phyloP scores from a whole-genome alignment of 2,113 vertebrate genomes.

The Sphyrna mokarran region DNA sequence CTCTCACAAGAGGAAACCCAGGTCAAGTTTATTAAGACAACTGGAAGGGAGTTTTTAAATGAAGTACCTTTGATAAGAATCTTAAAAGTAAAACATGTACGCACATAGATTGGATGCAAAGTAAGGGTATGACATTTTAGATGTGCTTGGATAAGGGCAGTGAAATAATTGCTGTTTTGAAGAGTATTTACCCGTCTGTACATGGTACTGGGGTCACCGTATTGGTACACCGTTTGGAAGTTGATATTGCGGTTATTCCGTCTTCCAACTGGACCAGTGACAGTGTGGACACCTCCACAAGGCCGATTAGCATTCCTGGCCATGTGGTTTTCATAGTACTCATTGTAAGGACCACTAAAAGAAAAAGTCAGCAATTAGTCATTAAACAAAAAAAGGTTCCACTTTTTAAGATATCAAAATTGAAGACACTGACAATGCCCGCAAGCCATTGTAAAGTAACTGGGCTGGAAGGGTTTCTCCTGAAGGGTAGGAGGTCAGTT shows the following conservation, averaged over 20 bases:
- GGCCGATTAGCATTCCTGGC: background rate
- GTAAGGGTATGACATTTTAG: background rate
- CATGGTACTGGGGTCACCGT: slow-evolving; percentile 35
- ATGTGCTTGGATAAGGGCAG: background rate
- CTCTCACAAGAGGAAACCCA: background rate
- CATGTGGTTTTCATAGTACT: background rate
- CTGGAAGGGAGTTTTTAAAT: background rate
- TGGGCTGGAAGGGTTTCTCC: too few relatives aligned
- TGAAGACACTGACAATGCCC: too few relatives aligned
- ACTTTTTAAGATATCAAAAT: background rate
- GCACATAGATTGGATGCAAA: background rate
- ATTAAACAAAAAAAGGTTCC: too few relatives aligned
- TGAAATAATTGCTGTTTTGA: background rate
- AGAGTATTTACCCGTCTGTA: slow-evolving; percentile 12
- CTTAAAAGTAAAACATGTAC: background rate
- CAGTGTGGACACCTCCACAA: slow-evolving; percentile 32
- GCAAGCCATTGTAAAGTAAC: too few relatives aligned
- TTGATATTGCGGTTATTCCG: slow-evolving; percentile 33
- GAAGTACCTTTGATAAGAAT: background rate
- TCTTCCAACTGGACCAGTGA: background rate
- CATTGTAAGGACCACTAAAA: background rate
- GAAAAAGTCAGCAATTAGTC: background rate
- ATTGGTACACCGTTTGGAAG: slow-evolving; percentile 48
- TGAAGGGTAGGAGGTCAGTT: too few relatives aligned
- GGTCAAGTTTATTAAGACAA: background rate